phyloP scores from a whole-genome alignment of 2,888 invertebrate species.

The Gryllus longicercus region DNA sequence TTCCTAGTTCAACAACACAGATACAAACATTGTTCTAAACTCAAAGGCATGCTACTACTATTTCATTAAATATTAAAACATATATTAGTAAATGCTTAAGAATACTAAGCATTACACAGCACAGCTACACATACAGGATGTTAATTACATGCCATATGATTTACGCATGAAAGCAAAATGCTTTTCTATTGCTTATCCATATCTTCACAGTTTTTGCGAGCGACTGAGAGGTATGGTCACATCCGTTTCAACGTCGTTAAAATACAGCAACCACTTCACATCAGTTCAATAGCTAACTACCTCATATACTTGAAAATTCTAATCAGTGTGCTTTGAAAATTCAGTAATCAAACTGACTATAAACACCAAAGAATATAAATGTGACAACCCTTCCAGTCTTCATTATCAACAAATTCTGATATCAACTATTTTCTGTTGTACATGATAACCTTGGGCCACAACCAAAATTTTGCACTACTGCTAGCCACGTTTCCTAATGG shows the following conservation, averaged over 20 bases:
- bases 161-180: constrained; percentile 17
- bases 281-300: not conserved
- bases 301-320: not conserved
- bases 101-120: constrained; percentile 17
- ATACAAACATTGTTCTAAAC: not conserved
- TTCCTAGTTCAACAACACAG: not conserved
- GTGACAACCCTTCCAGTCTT: constrained; percentile 17
- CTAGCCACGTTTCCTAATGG: constrained; percentile 17
- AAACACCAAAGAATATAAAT: not conserved
- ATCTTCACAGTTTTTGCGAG: constrained; percentile 11
- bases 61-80: constrained; percentile 9
- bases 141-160: not conserved
- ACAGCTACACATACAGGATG: not conserved
- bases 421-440: not conserved
- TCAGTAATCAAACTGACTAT: too few species aligned
- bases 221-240: constrained; percentile 17
- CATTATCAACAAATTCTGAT: constrained; percentile 2
- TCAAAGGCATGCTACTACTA: constrained; percentile 1
- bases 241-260: not conserved
- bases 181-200: constrained; percentile 8
- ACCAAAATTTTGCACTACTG: not conserved
- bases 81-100: constrained; percentile 11
- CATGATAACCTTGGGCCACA: constrained; percentile 10
- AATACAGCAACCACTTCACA: constrained; percentile 4
- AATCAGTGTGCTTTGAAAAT: not conserved